Evolutionary conservation across 2,113 vertebrate genomes (phyloP), one percentile per base, ranked within the genome.

Genomic region (Equus przewalskii): DNA sequence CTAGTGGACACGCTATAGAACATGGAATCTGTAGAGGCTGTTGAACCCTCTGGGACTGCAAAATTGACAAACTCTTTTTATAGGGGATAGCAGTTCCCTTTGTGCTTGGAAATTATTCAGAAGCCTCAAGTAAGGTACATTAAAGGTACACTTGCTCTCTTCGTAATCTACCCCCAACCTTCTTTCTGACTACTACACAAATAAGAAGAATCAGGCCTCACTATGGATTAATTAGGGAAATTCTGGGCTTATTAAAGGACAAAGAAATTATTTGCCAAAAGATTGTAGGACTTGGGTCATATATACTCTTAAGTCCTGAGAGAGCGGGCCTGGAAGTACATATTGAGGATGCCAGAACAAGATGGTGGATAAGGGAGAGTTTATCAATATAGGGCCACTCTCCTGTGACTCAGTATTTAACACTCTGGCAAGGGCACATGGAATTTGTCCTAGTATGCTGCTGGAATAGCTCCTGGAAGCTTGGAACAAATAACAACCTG

Each of bases 401-500:
- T 51, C 19, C 12, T 54, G 14, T 92, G 78, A 84, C n/a, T 89
- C 30, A 72, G 78, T 51, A 58, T 58, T 91, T 67, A 91, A 58
- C 56, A 75, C 15, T 22, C n/a, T 65, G n/a, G 33, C 21, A 56
- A n/a, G 41, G 26, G 26, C 64, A n/a, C 5, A 51, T 72, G 76
- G 78, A 80, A 5, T 24, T 81, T 26, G 72, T 83, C 56, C 30
- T 72, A 14, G 26, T 51, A 70, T 49, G n/a, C 54, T 8, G 13
- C 54, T 49, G 46, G 30, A 49, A 72, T 46, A 41, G 14, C 56
- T 79, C 36, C 19, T 84, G 54, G 64, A 64, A 84, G 8, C 14
- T 70, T 92, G 67, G 26, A 89, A 70, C 21, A 51, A 82, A 28
- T 28, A 51, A 62, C 18, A 41, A 54, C 76, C 75, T 94, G 69